A percentile compares a stretch with the other conserved stretches of the same genome.
phyloP scores from a whole-genome alignment of 92 coral and sea anemone species.

The Parazoanthus swiftii region DNA sequence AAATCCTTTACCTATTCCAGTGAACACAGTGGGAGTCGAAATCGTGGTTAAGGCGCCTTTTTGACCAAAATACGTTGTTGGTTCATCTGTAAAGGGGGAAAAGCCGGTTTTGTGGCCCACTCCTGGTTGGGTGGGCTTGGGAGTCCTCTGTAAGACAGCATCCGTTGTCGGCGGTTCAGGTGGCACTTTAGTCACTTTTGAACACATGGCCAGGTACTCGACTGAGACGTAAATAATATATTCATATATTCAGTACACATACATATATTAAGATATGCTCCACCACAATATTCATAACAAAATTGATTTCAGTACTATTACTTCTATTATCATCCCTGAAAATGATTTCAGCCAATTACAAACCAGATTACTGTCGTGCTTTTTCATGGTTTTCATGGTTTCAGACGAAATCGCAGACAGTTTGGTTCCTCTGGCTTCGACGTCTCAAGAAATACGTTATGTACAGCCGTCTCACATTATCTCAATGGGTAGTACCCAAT shows the following conservation, averaged over 20 bases:
- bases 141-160: conserved; percentile 4
- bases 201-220: conserved; percentile 44
- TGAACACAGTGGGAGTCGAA: background rate
- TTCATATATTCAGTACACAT: background rate
- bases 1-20: conserved; percentile 31
- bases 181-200: conserved; percentile 9
- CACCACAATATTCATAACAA: too few relatives aligned
- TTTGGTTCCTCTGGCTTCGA: too few relatives aligned
- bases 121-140: conserved; percentile 31
- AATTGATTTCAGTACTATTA: too few relatives aligned
- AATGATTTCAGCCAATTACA: too few relatives aligned
- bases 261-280: background rate
- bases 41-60: background rate
- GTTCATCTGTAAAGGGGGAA: conserved; percentile 9
- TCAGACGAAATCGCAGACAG: too few relatives aligned
- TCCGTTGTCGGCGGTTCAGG: conserved; percentile 42
- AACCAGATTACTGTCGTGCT: too few relatives aligned
- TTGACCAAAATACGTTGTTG: background rate
- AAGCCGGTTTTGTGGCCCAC: conserved; percentile 28
- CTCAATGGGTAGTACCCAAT: too few relatives aligned
- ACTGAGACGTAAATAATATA: background rate
- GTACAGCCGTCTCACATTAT: too few relatives aligned
- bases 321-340: too few relatives aligned
- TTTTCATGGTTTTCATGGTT: too few relatives aligned
- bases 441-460: too few relatives aligned